These are phyloP conservation scores for Lysandra bellargus DNA, from an alignment of 2,888 invertebrate species.

Conservation along the genomic window DNA sequence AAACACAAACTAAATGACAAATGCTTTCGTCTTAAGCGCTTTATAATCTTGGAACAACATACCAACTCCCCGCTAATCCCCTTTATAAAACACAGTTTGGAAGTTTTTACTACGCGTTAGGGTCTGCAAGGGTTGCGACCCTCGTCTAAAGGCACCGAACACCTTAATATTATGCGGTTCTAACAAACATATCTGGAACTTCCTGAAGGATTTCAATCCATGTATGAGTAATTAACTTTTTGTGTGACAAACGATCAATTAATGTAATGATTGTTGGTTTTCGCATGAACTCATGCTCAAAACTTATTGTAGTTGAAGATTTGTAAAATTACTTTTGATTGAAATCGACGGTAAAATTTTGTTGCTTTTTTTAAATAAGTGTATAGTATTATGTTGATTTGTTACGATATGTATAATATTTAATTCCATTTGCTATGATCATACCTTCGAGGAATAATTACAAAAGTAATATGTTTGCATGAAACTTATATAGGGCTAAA, in stretches of 20 bases:
- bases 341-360: too few relatives aligned
- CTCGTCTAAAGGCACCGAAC: constrained; percentile 39
- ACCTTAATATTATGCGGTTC: constrained; percentile 37
- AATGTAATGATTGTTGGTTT: neutral
- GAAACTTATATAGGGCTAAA: neutral
- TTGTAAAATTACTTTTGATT: too few relatives aligned
- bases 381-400: too few relatives aligned
- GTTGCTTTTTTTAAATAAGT: too few relatives aligned
- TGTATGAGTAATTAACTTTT: constrained; percentile 1
- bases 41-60: constrained; percentile 37
- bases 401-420: too few relatives aligned
- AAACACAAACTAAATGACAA: constrained; percentile 10
- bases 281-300: neutral
- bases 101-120: constrained; percentile 34
- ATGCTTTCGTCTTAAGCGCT: constrained; percentile 21
- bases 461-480: too few relatives aligned
- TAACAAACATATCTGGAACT: constrained; percentile 36
- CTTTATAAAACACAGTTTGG: constrained; percentile 36
- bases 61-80: constrained; percentile 35
- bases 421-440: too few relatives aligned
- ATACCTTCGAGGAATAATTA: too few relatives aligned
- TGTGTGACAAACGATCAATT: neutral
- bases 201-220: constrained; percentile 1
- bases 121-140: constrained; percentile 33
- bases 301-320: neutral